These are phyloP conservation scores for Hoplostethus mediterraneus DNA, from an alignment of 2,797 vertebrate species.

Conservation along the genomic window DNA sequence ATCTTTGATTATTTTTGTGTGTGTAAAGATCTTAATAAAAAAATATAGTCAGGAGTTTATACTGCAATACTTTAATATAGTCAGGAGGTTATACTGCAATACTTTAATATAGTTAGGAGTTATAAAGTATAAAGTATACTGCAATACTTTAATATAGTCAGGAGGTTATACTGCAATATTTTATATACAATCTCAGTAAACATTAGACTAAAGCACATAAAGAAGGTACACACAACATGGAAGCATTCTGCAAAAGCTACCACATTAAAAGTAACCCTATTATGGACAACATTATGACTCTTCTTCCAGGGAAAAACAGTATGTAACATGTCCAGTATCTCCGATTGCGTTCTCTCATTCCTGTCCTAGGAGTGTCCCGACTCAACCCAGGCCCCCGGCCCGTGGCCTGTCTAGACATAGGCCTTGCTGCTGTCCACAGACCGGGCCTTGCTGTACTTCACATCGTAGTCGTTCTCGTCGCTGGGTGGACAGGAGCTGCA, in stretches of 20 bases:
- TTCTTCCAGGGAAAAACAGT: not conserved
- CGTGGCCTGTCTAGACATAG: slow-evolving; percentile 68
- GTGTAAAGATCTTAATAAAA: too few relatives aligned
- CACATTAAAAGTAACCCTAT: slow-evolving; percentile 1
- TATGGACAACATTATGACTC: not conserved
- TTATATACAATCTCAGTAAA: too few relatives aligned
- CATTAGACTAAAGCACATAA: too few relatives aligned
- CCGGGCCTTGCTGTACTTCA: slow-evolving; percentile 71
- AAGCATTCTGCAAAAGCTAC: not conserved
- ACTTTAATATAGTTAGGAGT: too few relatives aligned
- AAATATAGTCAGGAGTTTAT: too few relatives aligned
- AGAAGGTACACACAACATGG: too few relatives aligned
- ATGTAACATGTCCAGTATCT: not conserved
- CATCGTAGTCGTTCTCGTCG: slow-evolving; percentile 43
- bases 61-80: too few relatives aligned
- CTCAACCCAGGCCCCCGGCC: not conserved
- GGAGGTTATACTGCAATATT: not conserved
- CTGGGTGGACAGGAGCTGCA: slow-evolving; percentile 80
- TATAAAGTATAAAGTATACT: too few relatives aligned
- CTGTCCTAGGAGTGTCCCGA: not conserved
- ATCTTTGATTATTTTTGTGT: too few relatives aligned
- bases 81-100: not conserved
- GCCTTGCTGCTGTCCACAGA: slow-evolving; percentile 67
- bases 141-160: too few relatives aligned
- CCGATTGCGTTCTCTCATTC: not conserved